phyloP scores from a whole-genome alignment of 2,888 invertebrate genomes.

The Nemurella pictetii region DNA sequence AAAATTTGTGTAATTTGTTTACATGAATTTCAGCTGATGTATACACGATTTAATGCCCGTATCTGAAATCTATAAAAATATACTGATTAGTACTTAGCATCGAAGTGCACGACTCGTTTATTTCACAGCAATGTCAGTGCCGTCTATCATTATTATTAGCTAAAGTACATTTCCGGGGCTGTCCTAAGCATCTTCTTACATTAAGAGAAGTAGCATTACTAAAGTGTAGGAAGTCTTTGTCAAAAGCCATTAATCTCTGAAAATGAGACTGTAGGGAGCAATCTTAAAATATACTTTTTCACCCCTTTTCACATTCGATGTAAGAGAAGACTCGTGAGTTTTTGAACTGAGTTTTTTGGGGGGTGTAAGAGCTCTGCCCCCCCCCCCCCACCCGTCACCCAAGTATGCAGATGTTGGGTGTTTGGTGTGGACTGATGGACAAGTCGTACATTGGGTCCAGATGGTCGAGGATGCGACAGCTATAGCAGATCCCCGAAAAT shows the following conservation, averaged over 20 bases:
- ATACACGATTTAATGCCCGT: no score
- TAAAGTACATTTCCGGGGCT: no score
- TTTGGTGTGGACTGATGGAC: neutral
- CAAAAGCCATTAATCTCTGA: conserved; percentile 1
- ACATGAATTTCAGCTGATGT: no score
- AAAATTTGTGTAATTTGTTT: no score
- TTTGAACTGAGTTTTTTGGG: neutral
- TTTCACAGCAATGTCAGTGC: no score
- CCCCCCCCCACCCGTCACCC: neutral
- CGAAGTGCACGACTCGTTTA: no score
- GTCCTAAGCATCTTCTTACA: neutral
- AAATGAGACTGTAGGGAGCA: conserved; percentile 2
- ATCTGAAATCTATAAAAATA: no score
- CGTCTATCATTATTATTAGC: no score
- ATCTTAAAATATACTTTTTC: conserved; percentile 5
- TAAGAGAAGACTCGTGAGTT: conserved; percentile 16
- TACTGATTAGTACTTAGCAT: no score
- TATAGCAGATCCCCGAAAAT: neutral
- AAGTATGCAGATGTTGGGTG: conserved; percentile 1
- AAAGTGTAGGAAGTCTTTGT: neutral
- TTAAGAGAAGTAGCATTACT: neutral
- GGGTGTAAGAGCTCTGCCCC: neutral
- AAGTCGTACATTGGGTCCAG: neutral
- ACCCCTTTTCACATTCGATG: neutral
- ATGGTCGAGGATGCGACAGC: neutral